Conservation (phyloP, 1,140 invertebrate species). For the Drosophila mayri region DNA sequence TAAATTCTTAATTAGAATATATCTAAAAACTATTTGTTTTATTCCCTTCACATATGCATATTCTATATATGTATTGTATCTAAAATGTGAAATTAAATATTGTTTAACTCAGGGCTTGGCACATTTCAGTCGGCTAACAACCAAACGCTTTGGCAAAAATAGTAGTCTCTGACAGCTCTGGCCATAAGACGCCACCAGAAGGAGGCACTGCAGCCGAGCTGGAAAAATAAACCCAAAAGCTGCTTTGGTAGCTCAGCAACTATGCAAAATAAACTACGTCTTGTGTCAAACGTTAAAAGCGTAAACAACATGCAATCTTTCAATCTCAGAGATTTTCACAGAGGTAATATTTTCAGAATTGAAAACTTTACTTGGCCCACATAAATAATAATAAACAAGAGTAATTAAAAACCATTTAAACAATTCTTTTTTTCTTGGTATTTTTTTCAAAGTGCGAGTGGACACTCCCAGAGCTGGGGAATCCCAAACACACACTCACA, state of each 20-base stretch:
- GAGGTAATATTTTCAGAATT: too few relatives aligned
- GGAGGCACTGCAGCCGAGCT: background rate
- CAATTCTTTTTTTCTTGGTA: background rate
- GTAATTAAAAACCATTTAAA: background rate
- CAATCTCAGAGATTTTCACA: background rate
- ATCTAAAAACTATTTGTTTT: background rate
- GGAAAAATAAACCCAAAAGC: constrained; percentile 2
- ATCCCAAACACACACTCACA: background rate
- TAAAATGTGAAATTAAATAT: constrained; percentile 14
- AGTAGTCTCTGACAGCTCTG: constrained; percentile 1
- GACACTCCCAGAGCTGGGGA: background rate
- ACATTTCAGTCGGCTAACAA: constrained; percentile 4
- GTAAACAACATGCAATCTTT: constrained; percentile 2
- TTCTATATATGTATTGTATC: background rate
- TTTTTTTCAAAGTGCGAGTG: background rate
- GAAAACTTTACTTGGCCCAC: background rate
- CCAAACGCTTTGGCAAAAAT: background rate
- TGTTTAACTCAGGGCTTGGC: constrained; percentile 8
- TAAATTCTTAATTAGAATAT: background rate
- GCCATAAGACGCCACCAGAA: background rate
- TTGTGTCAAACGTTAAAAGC: background rate
- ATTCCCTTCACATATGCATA: background rate
- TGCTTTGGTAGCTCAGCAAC: constrained; percentile 8
- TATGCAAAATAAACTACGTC: constrained; percentile 3
- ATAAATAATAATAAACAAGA: background rate